These are phyloP conservation scores for Anguilla marmorata DNA, from an alignment of 2,797 vertebrate species.

Conservation along the genomic window DNA sequence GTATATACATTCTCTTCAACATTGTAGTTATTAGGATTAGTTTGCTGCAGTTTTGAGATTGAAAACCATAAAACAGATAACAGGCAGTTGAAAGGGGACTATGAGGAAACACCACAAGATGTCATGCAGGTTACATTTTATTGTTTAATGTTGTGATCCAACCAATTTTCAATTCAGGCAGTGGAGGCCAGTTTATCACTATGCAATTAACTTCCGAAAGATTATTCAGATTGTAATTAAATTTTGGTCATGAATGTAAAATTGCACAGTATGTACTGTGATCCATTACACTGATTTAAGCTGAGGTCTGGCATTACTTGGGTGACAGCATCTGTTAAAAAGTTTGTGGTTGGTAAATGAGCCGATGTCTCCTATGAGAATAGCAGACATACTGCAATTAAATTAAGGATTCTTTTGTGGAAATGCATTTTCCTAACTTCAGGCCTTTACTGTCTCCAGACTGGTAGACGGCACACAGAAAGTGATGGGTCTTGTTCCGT, in stretches of 20 bases:
- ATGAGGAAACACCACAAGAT: background rate
- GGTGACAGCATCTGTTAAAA: background rate
- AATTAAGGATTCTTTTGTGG: background rate
- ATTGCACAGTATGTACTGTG: background rate
- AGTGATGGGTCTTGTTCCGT: conserved; percentile 3
- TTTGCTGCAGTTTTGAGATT: background rate
- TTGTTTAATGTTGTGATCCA: background rate
- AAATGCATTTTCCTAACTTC: background rate
- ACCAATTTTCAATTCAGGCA: background rate
- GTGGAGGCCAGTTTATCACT: background rate
- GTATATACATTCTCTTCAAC: background rate
- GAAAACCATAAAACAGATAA: background rate
- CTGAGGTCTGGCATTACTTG: background rate
- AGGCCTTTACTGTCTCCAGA: background rate
- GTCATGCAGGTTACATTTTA: background rate
- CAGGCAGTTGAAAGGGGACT: background rate
- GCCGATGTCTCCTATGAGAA: background rate
- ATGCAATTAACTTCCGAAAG: background rate
- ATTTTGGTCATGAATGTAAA: background rate
- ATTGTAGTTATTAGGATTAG: background rate
- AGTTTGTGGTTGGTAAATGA: background rate
- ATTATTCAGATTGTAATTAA: background rate
- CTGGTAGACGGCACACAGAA: background rate
- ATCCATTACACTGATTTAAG: background rate
- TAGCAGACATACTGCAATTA: background rate